Base-by-base conservation (phyloP, 2,113 vertebrate species). In the Spermophilus dauricus region DNA sequence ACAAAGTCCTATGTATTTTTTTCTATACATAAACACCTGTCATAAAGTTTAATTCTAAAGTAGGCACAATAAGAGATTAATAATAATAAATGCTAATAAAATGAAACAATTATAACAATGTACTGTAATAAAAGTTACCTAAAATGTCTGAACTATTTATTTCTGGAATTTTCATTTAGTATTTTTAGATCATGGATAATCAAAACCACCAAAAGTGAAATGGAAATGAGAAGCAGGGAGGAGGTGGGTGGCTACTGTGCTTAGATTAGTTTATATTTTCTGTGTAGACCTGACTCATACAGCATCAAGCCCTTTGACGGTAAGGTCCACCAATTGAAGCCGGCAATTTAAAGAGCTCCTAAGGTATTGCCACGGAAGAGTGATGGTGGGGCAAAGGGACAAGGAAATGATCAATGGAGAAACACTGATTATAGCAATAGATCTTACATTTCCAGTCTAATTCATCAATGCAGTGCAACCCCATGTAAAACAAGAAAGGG, bases 391-490 rank as follows among this genome's bases (percentile, higher is more conserved):
- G 51, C 61, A 53, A 82, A 86, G 73, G 39, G 5, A 53, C 78
- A 61, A 81, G 17, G 18, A 56, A n/a, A 65, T 94, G 67, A 94
- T 90, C 87, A 42, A 92, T 18, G 45, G 18, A 32, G 30, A 80
- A 89, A 89, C 67, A 75, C 32, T 96, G 63, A 73, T 93, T 24
- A 32, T 26, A 88, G 72, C 85, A 73, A 70, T 53, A 65, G 61
- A 91, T 70, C 88, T 88, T 61, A n/a, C 34, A 53, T 67, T 86
- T 93, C 51, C 5, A 5, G 78, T 58, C 34, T 85, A 28, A 14
- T 73, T 85, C 45, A 56, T 65, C 42, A 51, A 45, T 1, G 4
- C 48, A 22, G 2, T 63, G 65, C 28, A 77, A 51, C 22, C 8
- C 28, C 48, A 2, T 32, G 48, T 83, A 63, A 96, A 86, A 72